phyloP scores from a whole-genome alignment of 2,888 invertebrate species.

The Notodonta dromedarius region DNA sequence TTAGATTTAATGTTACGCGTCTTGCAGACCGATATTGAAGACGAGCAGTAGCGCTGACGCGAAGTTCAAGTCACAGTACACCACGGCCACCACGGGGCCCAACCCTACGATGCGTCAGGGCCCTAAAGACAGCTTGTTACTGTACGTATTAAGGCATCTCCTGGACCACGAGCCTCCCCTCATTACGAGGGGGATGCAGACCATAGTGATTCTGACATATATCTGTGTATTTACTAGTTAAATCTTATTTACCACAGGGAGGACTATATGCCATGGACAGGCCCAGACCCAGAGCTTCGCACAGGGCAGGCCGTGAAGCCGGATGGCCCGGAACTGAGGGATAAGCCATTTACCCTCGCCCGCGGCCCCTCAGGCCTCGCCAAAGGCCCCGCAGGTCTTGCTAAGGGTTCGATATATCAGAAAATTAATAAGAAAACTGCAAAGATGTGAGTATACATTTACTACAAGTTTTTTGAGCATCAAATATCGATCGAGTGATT shows the following conservation, averaged over 20 bases:
- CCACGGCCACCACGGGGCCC: constrained; percentile 86
- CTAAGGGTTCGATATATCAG: constrained; percentile 92
- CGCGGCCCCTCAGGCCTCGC: constrained; percentile 87
- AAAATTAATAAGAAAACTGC: constrained; percentile 83
- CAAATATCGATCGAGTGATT: no score
- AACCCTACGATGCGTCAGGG: constrained; percentile 90
- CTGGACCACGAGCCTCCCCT: no score
- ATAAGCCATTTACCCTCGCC: constrained; percentile 71
- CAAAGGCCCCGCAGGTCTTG: constrained; percentile 90
- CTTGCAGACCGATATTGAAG: constrained; percentile 74
- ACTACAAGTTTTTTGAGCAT: background rate
- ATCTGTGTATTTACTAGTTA: background rate
- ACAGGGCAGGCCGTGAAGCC: constrained; percentile 85
- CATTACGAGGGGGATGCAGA: no score
- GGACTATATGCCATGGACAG: constrained; percentile 93
- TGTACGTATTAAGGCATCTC: constrained; percentile 84
- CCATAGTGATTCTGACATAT: no score
- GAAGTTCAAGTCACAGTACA: constrained; percentile 85
- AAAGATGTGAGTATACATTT: constrained; percentile 59
- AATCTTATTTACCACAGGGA: constrained; percentile 76
- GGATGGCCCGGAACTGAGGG: constrained; percentile 69
- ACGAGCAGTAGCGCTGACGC: constrained; percentile 71
- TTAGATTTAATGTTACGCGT: constrained; percentile 10
- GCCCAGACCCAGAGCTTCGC: constrained; percentile 87
- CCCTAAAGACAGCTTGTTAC: constrained; percentile 89